Conservation (phyloP, 1,140 invertebrate genomes). For the Atopsyche davidsoni region DNA sequence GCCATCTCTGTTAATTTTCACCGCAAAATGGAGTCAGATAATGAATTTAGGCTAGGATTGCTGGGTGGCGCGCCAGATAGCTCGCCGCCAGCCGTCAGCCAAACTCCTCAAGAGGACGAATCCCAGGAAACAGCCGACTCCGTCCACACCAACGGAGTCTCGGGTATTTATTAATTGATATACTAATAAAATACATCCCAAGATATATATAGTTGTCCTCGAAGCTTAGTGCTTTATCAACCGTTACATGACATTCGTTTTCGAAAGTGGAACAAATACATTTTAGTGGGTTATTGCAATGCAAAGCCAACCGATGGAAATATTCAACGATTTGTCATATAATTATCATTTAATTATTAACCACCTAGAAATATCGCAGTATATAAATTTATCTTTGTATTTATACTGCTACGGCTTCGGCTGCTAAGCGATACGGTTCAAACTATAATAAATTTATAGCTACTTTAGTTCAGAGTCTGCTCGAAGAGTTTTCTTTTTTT, state of each 20-base stretch:
- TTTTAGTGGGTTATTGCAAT: slow-evolving; percentile 8
- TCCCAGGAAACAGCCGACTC: slow-evolving; percentile 7
- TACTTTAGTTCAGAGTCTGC: too few relatives aligned
- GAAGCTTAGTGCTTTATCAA: not conserved
- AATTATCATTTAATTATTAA: too few relatives aligned
- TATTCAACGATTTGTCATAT: too few relatives aligned
- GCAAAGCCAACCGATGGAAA: too few relatives aligned
- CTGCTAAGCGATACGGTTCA: too few relatives aligned
- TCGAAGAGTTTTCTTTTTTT: too few relatives aligned
- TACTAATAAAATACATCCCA: slow-evolving; percentile 34
- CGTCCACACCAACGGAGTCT: slow-evolving; percentile 38
- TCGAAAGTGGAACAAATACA: not conserved
- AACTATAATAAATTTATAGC: too few relatives aligned
- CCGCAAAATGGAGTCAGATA: slow-evolving; percentile 42
- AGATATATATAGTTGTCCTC: slow-evolving; percentile 34
- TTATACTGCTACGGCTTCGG: too few relatives aligned
- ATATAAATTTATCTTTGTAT: too few relatives aligned
- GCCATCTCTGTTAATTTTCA: slow-evolving; percentile 23
- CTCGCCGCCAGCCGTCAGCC: slow-evolving; percentile 38
- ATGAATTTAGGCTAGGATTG: slow-evolving; percentile 39
- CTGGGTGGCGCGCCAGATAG: slow-evolving; percentile 46
- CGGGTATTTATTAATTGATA: slow-evolving; percentile 36
- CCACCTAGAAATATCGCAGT: too few relatives aligned
- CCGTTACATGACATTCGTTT: not conserved
- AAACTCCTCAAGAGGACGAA: slow-evolving; percentile 34